Conservation (phyloP, 2,888 invertebrate genomes). For the Germaria angustata region DNA sequence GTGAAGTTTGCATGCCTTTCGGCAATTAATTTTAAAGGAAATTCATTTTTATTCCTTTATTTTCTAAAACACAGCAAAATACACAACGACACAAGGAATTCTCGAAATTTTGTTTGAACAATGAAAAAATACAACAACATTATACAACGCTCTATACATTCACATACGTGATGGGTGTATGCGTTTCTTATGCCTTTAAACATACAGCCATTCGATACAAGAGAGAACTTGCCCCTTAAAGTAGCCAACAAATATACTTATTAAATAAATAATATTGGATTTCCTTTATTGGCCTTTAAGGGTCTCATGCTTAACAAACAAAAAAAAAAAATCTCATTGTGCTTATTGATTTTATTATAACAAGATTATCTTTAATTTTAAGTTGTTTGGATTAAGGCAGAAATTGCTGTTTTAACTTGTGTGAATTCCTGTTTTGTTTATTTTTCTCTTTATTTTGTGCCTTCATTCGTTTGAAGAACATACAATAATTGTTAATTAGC, state of each 20-base stretch:
- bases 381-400: not conserved
- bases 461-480: not conserved
- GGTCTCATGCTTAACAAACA: not conserved
- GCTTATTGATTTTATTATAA: not conserved
- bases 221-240: not conserved
- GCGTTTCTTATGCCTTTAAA: too few relatives aligned
- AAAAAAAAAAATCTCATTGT: not conserved
- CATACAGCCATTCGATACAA: too few relatives aligned
- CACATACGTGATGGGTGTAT: too few relatives aligned
- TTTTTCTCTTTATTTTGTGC: not conserved
- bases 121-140: not conserved
- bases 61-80: not conserved
- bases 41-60: not conserved
- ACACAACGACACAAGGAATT: not conserved
- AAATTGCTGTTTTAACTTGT: not conserved
- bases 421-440: not conserved
- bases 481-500: conserved; percentile 7
- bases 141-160: not conserved
- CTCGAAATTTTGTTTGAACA: not conserved
- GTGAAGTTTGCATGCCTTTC: conserved; percentile 53
- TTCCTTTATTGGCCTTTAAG: not conserved
- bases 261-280: conserved; percentile 8
- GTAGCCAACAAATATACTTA: not conserved
- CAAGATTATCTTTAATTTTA: not conserved
- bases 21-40: conserved; percentile 39